phyloP scores from a whole-genome alignment of 2,888 invertebrate species.

The Cantharis flavilabris region DNA sequence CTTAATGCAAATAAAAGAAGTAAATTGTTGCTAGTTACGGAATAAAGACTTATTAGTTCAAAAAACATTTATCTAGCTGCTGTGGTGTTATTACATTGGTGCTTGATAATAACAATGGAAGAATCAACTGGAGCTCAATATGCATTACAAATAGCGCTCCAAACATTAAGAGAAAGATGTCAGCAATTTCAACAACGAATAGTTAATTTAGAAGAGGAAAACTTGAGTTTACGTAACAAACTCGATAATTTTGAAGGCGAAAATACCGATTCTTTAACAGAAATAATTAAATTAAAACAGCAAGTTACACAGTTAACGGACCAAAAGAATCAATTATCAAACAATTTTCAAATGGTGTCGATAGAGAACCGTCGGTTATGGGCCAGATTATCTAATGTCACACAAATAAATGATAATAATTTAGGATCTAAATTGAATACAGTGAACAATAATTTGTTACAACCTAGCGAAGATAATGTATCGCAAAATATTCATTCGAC shows the following conservation, averaged over 20 bases:
- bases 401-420: conserved; percentile 62
- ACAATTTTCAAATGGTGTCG: conserved; percentile 80
- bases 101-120: conserved; percentile 4
- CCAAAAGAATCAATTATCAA: conserved; percentile 76
- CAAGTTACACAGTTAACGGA: conserved; percentile 72
- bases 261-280: conserved; percentile 42
- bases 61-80: neutral
- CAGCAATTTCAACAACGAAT: conserved; percentile 74
- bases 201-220: conserved; percentile 74
- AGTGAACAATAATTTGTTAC: conserved; percentile 59
- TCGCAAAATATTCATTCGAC: conserved; percentile 48
- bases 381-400: conserved; percentile 70
- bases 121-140: conserved; percentile 61
- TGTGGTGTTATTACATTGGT: neutral
- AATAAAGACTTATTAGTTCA: neutral
- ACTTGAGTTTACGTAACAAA: conserved; percentile 64
- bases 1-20: neutral
- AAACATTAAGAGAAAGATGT: conserved; percentile 83
- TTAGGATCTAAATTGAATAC: conserved; percentile 59
- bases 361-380: conserved; percentile 81
- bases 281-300: conserved; percentile 60
- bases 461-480: conserved; percentile 48
- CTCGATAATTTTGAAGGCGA: conserved; percentile 40
- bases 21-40: neutral
- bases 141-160: conserved; percentile 75